Base-by-base conservation (phyloP, 2,888 invertebrate species). In the Andrena fulva region DNA sequence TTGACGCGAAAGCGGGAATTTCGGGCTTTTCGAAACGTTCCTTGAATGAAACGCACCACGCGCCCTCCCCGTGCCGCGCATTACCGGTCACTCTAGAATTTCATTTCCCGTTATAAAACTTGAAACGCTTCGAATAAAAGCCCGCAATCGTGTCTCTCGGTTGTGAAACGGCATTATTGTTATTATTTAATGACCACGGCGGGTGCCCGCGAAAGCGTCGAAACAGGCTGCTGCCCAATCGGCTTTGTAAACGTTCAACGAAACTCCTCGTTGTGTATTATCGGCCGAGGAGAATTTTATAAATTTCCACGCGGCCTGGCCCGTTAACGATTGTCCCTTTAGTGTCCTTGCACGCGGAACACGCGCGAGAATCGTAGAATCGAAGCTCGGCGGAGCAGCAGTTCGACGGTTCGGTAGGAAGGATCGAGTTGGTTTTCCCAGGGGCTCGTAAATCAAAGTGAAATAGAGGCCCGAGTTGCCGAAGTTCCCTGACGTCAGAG, bases 381-480 rank as follows among this genome's bases (percentile, higher is more conserved):
- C n/a, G 16, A 48, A n/a, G n/a, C 2, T 5, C n/a, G 8, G 10
- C 0, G 52, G 12, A 52, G 20, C 4, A 20, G 59, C 8, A 12
- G 33, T 0, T 10, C 29, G 31, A 35, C n/a, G 8, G 10, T 8
- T 33, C 42, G 68, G 42, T 42, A 74, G 54, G 54, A 56, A 27
- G 63, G 59, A 62, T 50, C 35, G 52, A 24, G 8, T 48, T 3
- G 74, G 68, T 60, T 63, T 77, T 77, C 20, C 74, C 29, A 1
- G 33, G 0, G 63, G 56, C 70, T 77, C 70, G 69, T 89, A 90
- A 90, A 90, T 90, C 82, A 83, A 31, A 50, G 10, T 48, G 48
- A 68, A 71, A 75, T 54, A 56, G 8, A 54, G 52, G 68, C 12
- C 4, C 33, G 24, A 35, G 20, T 27, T 12, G 63, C 24, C 50